These are phyloP conservation scores for Oreohelix idahoensis DNA, from an alignment of 1,140 invertebrate genomes.

Conservation along the genomic window DNA sequence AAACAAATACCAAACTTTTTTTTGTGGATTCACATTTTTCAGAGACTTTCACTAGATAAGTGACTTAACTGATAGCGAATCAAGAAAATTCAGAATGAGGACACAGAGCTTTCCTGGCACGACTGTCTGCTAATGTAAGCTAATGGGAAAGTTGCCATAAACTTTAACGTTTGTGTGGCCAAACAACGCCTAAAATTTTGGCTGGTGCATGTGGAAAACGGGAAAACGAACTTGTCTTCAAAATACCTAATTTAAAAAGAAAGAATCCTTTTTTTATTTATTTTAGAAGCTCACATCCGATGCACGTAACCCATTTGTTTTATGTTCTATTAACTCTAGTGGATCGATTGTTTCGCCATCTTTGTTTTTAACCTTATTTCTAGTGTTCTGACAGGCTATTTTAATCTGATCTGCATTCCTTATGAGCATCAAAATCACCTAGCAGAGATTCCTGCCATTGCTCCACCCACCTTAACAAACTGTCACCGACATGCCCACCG, in stretches of 20 bases:
- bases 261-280: background rate
- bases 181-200: background rate
- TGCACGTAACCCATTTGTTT: background rate
- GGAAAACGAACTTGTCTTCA: background rate
- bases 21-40: background rate
- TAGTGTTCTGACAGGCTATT: background rate
- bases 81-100: background rate
- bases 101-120: background rate
- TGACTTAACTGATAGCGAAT: background rate
- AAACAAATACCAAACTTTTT: background rate
- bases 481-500: background rate
- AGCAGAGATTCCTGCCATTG: background rate
- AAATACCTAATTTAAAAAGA: background rate
- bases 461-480: background rate
- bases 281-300: background rate
- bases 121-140: constrained; percentile 16
- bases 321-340: background rate
- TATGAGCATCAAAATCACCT: background rate
- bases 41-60: background rate
- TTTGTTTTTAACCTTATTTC: background rate
- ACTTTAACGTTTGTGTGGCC: background rate
- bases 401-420: background rate
- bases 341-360: constrained; percentile 3
- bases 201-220: background rate
- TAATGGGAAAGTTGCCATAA: constrained; percentile 27